These are phyloP conservation scores for Todus mexicanus DNA, from an alignment of 2,797 vertebrate genomes.

Conservation along the genomic window DNA sequence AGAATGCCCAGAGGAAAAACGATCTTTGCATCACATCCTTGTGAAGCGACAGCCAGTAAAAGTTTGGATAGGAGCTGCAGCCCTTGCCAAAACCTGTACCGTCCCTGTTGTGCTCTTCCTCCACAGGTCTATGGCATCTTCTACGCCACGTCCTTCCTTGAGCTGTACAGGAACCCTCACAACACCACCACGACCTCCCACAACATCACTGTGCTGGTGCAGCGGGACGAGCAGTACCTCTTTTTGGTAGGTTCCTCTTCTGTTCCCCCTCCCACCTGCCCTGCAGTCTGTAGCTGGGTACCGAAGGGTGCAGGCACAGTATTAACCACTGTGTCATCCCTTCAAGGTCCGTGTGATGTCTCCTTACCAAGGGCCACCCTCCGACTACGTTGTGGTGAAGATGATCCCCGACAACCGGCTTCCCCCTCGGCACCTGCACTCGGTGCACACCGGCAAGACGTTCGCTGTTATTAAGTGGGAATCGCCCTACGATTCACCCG, in stretches of 20 bases:
- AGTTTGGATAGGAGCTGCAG: not conserved
- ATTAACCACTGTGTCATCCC: not conserved
- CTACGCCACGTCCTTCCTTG: conserved; percentile 93
- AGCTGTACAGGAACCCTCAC: conserved; percentile 85
- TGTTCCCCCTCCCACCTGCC: not conserved
- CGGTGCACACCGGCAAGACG: conserved; percentile 81
- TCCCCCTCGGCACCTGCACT: conserved; percentile 92
- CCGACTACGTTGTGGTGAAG: conserved; percentile 86
- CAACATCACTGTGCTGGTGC: conserved; percentile 82
- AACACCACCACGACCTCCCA: conserved; percentile 72
- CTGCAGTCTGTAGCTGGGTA: not conserved
- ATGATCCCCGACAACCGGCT: conserved; percentile 96
- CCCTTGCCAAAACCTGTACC: not conserved
- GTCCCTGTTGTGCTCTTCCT: not conserved
- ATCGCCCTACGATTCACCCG: conserved; percentile 88
- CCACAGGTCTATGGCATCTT: conserved; percentile 88
- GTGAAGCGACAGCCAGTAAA: not conserved
- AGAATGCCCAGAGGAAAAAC: not conserved
- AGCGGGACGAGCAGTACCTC: conserved; percentile 90
- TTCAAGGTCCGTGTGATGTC: conserved; percentile 85
- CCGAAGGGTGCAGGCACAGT: not conserved
- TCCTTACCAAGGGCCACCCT: conserved; percentile 91
- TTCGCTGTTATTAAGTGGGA: conserved; percentile 92
- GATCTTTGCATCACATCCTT: not conserved
- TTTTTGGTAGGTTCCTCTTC: conserved; percentile 82